Evolutionary conservation across 2,888 invertebrate genomes (phyloP), one percentile per base, ranked within the genome.

Genomic region (Mythimna albipuncta): DNA sequence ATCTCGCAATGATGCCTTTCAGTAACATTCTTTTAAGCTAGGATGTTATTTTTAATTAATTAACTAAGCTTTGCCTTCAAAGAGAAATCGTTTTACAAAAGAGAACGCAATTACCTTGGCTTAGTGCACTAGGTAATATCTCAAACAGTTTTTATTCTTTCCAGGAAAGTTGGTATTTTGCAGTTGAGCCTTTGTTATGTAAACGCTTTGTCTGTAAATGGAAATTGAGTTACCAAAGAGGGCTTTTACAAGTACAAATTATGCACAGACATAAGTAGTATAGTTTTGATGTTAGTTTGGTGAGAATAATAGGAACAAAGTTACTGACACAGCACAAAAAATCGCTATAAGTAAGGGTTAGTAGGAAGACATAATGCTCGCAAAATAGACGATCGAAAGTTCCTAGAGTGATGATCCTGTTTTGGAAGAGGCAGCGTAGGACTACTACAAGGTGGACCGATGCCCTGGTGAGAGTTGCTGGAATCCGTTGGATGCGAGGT

Each of bases 21-120:
- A 32, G 21, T 41, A 5, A 2, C 47, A 64, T 32, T 5, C 57
- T 74, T 57, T 75, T 50, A 41, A 58, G 44, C 32, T 35, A 26
- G 35, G 2, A 66, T 44, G 35, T 54, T 68, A 38, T 47, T 77
- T 68, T 74, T 77, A 77, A 77, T 68, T 68, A 59, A 68, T 35
- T 59, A 76, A 11, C 9, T n/a, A 44, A 77, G 77, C 69, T 38
- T 44, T 59, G 16, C 35, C 9, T 44, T 77, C 77, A 77, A 77
- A 77, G 58, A 21, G 2, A 26, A 32, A 38, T 64, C 11, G 16
- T 6, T 38, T 47, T 52, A 38, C 16, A 38, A 10, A 76, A 9
- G 11, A 9, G 6, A 44, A 68, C 11, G n/a, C 13, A 67, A 74
- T 67, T 67, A 76, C 26, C 58, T 10, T 50, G 26, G 21, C 26